phyloP scores from a whole-genome alignment of 2,113 vertebrate species.

The Pedionomus torquatus region DNA sequence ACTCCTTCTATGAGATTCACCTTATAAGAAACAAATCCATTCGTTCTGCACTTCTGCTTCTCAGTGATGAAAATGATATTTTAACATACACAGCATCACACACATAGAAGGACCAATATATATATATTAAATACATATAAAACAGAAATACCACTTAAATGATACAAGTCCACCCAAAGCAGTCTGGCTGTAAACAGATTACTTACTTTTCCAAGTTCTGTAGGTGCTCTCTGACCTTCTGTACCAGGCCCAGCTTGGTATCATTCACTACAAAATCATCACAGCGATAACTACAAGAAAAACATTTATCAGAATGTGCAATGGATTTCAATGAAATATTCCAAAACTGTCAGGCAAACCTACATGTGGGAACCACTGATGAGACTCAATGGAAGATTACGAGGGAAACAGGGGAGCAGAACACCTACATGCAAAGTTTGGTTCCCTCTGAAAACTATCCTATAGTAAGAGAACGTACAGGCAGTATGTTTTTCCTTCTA shows the following conservation, averaged over 20 bases:
- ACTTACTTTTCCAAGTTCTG: slow-evolving; percentile 98
- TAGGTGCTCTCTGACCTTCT: slow-evolving; percentile 95
- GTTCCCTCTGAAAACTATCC: neutral
- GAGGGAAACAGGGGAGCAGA: neutral
- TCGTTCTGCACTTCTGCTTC: neutral
- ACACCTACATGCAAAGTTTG: neutral
- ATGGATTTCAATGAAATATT: neutral
- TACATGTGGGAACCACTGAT: neutral
- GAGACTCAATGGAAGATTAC: neutral
- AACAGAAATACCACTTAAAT: neutral
- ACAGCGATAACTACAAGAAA: slow-evolving; percentile 91
- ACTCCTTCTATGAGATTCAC: neutral
- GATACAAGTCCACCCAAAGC: neutral
- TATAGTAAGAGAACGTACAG: neutral
- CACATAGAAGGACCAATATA: neutral
- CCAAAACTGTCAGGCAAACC: neutral
- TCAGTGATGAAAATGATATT: neutral
- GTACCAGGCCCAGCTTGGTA: slow-evolving; percentile 92
- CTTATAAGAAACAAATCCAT: neutral
- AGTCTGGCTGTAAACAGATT: neutral
- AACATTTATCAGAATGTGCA: neutral
- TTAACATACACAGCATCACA: neutral
- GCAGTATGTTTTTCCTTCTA: neutral
- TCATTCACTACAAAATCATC: slow-evolving; percentile 98
- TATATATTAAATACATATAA: accelerated